Conservation (phyloP, 2,113 vertebrate genomes). For the Amia ocellicauda region DNA sequence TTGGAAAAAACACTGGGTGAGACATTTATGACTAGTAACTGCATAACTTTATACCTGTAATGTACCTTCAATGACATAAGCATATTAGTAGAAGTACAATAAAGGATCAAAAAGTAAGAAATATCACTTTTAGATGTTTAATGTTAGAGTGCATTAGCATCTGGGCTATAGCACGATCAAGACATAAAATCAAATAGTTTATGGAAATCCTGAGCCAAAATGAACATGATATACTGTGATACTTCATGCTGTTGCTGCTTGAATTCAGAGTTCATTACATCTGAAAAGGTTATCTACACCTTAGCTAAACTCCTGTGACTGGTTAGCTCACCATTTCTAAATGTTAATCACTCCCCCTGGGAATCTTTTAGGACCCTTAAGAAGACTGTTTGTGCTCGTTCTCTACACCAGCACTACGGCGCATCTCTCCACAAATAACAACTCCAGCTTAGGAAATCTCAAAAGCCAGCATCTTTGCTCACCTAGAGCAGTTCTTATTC, state of each 20-base stretch:
- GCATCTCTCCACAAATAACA: neutral
- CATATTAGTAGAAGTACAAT: no score
- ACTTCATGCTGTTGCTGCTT: slow-evolving; percentile 8
- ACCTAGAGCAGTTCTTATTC: slow-evolving; percentile 28
- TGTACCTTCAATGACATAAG: no score
- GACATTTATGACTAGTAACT: no score
- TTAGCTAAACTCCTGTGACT: slow-evolving; percentile 27
- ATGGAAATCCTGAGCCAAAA: neutral
- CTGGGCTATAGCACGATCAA: neutral
- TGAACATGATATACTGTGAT: neutral
- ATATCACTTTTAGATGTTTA: neutral
- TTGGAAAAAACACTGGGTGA: no score
- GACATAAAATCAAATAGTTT: neutral
- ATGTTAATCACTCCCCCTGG: slow-evolving; percentile 44
- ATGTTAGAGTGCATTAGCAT: neutral
- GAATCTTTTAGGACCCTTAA: slow-evolving; percentile 13
- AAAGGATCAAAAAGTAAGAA: no score
- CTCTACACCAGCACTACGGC: neutral
- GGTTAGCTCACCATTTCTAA: slow-evolving; percentile 38
- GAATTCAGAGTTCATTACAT: slow-evolving; percentile 30
- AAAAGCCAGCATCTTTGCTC: neutral
- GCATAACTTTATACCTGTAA: no score
- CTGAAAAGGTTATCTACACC: slow-evolving; percentile 42
- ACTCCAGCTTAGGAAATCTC: slow-evolving; percentile 10
- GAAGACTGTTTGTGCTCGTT: slow-evolving; percentile 15